Conservation (phyloP, 2,888 invertebrate species). For the Phytoseiulus persimilis region DNA sequence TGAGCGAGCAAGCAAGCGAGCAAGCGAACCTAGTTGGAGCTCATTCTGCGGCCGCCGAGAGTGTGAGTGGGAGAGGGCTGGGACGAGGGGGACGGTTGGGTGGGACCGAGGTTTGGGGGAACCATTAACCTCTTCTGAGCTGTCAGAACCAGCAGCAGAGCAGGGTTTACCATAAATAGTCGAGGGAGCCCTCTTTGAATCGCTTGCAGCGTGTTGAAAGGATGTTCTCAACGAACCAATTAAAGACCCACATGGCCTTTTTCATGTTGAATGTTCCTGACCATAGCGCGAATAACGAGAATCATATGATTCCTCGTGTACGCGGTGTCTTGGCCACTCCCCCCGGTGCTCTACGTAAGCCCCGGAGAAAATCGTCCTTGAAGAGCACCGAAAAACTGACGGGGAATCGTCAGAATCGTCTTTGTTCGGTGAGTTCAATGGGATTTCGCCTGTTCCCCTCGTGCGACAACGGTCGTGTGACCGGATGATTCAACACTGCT, state of each 20-base stretch:
- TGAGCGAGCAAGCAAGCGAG: background rate
- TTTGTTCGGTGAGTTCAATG: no score
- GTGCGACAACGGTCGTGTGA: background rate
- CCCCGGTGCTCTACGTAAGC: no score
- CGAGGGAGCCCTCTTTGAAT: background rate
- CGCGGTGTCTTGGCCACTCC: no score
- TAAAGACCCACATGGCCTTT: background rate
- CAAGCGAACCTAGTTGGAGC: background rate
- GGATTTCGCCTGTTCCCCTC: background rate
- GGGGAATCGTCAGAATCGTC: no score
- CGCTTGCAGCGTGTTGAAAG: background rate
- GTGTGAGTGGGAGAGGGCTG: background rate
- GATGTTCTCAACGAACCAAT: background rate
- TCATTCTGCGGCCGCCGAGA: background rate
- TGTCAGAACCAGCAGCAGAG: conserved; percentile 19
- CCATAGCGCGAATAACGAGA: no score
- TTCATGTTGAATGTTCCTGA: background rate
- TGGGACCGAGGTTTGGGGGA: background rate
- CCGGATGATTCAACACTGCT: background rate
- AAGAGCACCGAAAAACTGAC: no score
- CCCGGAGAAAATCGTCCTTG: no score
- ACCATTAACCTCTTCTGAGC: conserved; percentile 37
- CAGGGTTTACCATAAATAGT: conserved; percentile 33
- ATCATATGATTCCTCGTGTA: no score
- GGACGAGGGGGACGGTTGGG: background rate